phyloP scores from a whole-genome alignment of 2,113 vertebrate genomes.

The Clarias gariepinus region DNA sequence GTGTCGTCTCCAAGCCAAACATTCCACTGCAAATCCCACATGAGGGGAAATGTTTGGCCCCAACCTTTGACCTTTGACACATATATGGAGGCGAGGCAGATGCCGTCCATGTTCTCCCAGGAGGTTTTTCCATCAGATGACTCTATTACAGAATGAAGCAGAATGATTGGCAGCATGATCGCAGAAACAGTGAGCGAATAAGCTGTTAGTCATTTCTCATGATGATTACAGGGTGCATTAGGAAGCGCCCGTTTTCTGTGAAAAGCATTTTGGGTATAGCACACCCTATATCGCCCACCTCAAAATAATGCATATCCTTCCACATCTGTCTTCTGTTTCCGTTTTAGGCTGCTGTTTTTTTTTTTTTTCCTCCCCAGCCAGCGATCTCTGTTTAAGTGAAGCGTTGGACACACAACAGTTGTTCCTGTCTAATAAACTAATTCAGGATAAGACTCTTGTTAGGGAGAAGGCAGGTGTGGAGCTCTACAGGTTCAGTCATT shows the following conservation, averaged over 20 bases:
- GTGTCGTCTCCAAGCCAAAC: conserved; percentile 42
- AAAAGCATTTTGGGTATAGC: neutral
- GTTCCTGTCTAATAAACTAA: conserved; percentile 52
- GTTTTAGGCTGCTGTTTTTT: conserved; percentile 7
- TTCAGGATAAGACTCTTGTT: conserved; percentile 42
- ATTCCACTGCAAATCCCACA: conserved; percentile 54
- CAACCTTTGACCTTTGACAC: conserved; percentile 58
- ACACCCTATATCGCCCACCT: neutral
- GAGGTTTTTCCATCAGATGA: conserved; percentile 47
- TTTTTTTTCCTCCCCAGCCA: neutral
- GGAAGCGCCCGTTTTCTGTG: neutral
- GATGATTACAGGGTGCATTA: conserved; percentile 1
- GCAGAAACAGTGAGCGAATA: neutral
- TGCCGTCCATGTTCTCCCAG: conserved; percentile 38
- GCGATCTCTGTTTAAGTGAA: conserved; percentile 36
- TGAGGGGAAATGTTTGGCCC: conserved; percentile 60
- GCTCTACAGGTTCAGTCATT: conserved; percentile 41
- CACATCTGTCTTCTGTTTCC: conserved; percentile 25
- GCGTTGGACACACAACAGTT: conserved; percentile 34
- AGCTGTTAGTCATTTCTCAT: neutral
- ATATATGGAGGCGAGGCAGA: conserved; percentile 50
- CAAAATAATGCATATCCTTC: conserved; percentile 9
- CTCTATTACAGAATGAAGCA: conserved; percentile 33
- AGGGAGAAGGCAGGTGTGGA: conserved; percentile 50
- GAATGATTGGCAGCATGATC: neutral